Base-by-base conservation (phyloP, 2,113 vertebrate species). In the Triplophysa siluroides region DNA sequence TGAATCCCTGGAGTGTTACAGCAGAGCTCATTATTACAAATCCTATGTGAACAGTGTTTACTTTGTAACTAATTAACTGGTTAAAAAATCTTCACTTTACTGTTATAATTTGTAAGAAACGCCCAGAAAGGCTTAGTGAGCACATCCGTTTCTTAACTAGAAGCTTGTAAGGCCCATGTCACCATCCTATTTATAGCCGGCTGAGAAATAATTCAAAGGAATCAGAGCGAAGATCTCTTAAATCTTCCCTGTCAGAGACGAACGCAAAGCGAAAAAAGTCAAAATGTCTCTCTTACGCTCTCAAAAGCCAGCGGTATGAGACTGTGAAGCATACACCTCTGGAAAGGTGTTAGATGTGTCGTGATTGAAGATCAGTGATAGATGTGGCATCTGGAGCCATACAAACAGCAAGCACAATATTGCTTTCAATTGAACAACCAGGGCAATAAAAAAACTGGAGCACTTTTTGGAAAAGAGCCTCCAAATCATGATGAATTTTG, bases 161-260 rank as follows among this genome's bases (percentile, higher is more conserved):
- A 76, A 78, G 77, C 61, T 66, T 68, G 78, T 77, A 68, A 66
- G 78, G 81, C 71, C 52, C 54, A 72, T 65, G 69, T 71, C 69
- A 62, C 76, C 56, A 38, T 77, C 69, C 86, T 88, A 86, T 86
- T 85, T 86, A 88, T 88, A 88, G 85, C 70, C 38, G 76, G 80
- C 62, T 70, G 81, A 85, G 81, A 85, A 86, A 86, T 88, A 83
- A 88, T 88, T 88, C 81, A 85, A 84, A 78, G 83, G 79, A 84
- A 83, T 86, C 76, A 54, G 81, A 85, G 85, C 58, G 79, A 78
- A 73, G 73, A 83, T 83, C 70, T 79, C 52, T 47, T 74, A 83
- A 76, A 80, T 81, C 78, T 79, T 85, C 80, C 72, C 68, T 76
- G 76, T 63, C 50, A 50, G 58, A 79, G 65, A 72, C 41, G 16